Evolutionary conservation across 2,888 invertebrate species (phyloP), one percentile per base, ranked within the genome.

Genomic region (Cerastis rubricosa): DNA sequence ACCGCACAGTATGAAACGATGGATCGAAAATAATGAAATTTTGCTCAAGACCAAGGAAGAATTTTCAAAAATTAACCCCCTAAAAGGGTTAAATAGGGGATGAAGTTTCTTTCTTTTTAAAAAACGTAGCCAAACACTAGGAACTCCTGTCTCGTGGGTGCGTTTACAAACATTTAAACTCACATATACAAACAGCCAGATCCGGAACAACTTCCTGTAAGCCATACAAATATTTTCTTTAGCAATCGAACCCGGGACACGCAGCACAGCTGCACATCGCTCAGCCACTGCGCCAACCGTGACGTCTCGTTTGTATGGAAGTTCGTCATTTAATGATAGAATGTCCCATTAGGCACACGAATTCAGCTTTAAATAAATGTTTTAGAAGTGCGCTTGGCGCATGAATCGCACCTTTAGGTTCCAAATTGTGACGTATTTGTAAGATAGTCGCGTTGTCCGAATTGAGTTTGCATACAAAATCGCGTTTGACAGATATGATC

Each of bases 401-500:
- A 14, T 19, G 4, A 4, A 43, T 43, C 43, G 7, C 63, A 64
- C 61, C 74, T 17, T 25, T n/a, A 59, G n/a, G 14, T 68, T 65
- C 25, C 54, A 75, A 83, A 72, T 72, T 83, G 49, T 66, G 29
- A 47, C 22, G 12, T 71, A 81, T 76, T 82, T 51, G 68, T 61
- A 70, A 22, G 51, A 72, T 59, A 78, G 59, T 45, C 51, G 51
- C 72, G 47, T 74, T 59, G 49, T 22, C 11, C 43, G 59, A 63
- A 71, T 83, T 69, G 35, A 66, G 63, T 51, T n/a, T 51, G 70
- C 78, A 78, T 79, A 71, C 79, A 43, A 71, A 80, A 74, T 74
- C 47, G 47, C 61, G 12, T 71, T 78, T 71, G 78, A 64, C 75
- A 57, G 84, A 83, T 83, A 83, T 79, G 69, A 83, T 79, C 83